These are phyloP conservation scores for Amphimedon queenslandica DNA, from an alignment of 37 sponge, comb jelly and placozoan species.

Conservation along the genomic window DNA sequence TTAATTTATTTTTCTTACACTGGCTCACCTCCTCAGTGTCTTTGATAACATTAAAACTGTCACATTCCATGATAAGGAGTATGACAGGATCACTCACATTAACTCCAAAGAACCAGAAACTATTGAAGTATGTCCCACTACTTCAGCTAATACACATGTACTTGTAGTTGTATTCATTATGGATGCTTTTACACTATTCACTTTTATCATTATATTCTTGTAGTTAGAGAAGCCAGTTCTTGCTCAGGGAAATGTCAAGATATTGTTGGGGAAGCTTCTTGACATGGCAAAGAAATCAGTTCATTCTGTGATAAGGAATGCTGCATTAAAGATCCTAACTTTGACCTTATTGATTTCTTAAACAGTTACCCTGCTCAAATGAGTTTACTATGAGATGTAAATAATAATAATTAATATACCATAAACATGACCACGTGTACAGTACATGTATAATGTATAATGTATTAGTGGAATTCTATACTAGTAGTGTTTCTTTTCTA, in stretches of 20 bases:
- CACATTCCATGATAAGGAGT: constrained; percentile 93
- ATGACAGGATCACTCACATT: constrained; percentile 92
- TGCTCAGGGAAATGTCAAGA: constrained; percentile 92
- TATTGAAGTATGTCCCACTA: constrained; percentile 63
- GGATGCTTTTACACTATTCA: neutral
- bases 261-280: constrained; percentile 85
- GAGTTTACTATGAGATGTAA: neutral
- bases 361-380: constrained; percentile 87
- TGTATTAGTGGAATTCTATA: too few relatives aligned
- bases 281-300: constrained; percentile 59
- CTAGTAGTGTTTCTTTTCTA: too few relatives aligned
- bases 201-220: neutral
- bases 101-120: constrained; percentile 95
- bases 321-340: constrained; percentile 83
- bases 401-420: neutral
- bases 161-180: neutral
- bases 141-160: neutral
- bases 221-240: constrained; percentile 88
- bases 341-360: constrained; percentile 85
- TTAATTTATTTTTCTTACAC: too few relatives aligned
- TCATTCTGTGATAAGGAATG: constrained; percentile 74
- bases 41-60: constrained; percentile 98
- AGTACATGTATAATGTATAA: too few relatives aligned
- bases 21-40: constrained; percentile 93
- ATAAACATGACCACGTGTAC: too few relatives aligned